Conservation (phyloP, 1,140 invertebrate genomes). For the Papilio aristodemus region DNA sequence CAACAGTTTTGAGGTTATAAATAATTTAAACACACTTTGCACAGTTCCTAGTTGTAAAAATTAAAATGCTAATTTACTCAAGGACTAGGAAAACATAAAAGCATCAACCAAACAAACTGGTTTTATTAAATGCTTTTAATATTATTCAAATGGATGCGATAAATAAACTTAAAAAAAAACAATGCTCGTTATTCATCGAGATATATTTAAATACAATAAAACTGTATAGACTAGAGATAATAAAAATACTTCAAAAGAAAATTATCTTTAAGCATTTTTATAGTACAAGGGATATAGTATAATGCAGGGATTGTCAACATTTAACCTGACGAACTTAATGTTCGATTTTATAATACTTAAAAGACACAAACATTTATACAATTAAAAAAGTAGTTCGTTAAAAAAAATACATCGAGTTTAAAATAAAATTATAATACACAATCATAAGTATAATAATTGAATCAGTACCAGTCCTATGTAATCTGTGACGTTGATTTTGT, state of each 20-base stretch:
- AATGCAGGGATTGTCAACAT: too few species aligned
- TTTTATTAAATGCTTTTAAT: background rate
- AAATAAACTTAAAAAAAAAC: background rate
- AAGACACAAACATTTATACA: too few species aligned
- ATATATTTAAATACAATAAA: background rate
- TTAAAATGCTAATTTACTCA: background rate
- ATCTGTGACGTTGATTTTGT: background rate
- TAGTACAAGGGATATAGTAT: too few species aligned
- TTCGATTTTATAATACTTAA: too few species aligned
- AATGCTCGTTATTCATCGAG: background rate
- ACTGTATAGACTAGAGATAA: background rate
- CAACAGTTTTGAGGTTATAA: background rate
- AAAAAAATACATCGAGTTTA: too few species aligned
- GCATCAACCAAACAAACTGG: background rate
- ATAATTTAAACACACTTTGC: background rate
- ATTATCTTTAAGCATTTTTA: too few species aligned
- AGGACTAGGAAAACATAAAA: constrained; percentile 7
- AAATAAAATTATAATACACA: too few species aligned
- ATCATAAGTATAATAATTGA: too few species aligned
- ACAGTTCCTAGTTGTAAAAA: constrained; percentile 16
- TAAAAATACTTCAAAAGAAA: too few species aligned
- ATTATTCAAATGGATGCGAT: background rate
- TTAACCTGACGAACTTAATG: too few species aligned
- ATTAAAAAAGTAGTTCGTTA: too few species aligned
- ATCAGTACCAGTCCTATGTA: too few species aligned